Conservation (phyloP, 1,140 invertebrate genomes). For the Drosophila sucinea region DNA sequence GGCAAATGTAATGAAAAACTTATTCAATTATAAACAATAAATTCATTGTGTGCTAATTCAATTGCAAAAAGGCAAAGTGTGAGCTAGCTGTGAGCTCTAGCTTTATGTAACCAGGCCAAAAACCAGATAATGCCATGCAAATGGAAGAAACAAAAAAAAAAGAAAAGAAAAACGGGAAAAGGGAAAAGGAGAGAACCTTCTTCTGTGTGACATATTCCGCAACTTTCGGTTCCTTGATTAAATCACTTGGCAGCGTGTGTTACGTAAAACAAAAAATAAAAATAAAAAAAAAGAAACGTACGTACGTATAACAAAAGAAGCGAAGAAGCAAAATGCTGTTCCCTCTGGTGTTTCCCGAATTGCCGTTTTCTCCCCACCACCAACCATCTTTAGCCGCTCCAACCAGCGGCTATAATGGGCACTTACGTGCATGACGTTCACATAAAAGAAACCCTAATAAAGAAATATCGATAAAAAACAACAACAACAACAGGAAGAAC, state of each 20-base stretch:
- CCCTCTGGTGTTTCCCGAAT: background rate
- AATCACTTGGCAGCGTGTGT: slow-evolving; percentile 58
- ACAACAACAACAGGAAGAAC: slow-evolving; percentile 28
- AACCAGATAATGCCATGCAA: slow-evolving; percentile 4
- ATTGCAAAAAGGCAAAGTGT: slow-evolving; percentile 30
- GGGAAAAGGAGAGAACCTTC: background rate
- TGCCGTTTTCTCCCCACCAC: slow-evolving; percentile 26
- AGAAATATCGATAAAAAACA: slow-evolving; percentile 76
- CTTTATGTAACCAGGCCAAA: slow-evolving; percentile 61
- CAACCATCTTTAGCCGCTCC: background rate
- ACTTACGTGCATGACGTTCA: slow-evolving; percentile 72
- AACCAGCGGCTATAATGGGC: slow-evolving; percentile 51
- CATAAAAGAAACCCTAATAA: slow-evolving; percentile 80
- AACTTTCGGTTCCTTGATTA: slow-evolving; percentile 49
- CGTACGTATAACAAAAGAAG: background rate
- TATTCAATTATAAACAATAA: slow-evolving; percentile 70
- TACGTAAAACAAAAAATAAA: slow-evolving; percentile 57
- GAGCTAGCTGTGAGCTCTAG: slow-evolving; percentile 25
- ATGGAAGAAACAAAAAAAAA: background rate
- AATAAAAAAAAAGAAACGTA: background rate
- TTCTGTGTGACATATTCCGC: slow-evolving; percentile 7
- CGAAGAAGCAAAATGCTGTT: slow-evolving; percentile 5
- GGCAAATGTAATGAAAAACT: slow-evolving; percentile 34
- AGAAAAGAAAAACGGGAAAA: slow-evolving; percentile 6
- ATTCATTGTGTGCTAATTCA: slow-evolving; percentile 45